A percentile compares a stretch with the other conserved stretches of the same genome.
Conservation (phyloP, 2,113 vertebrate genomes). For the Megalops atlanticus region DNA sequence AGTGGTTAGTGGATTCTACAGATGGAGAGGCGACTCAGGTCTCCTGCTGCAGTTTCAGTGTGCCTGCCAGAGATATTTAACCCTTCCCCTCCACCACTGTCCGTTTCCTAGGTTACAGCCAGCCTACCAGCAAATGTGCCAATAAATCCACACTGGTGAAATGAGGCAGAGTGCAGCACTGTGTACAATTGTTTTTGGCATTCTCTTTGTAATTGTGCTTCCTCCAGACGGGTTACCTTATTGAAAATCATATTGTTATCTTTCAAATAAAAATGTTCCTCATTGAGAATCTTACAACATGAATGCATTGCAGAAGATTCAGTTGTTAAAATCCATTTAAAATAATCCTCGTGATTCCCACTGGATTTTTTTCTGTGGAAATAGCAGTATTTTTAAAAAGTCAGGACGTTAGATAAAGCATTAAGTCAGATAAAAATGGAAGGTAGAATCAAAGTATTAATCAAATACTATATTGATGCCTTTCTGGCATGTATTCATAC, state of each 20-base stretch:
- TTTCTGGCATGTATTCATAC: not conserved
- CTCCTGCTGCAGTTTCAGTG: not conserved
- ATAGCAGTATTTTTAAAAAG: too few species aligned
- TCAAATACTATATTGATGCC: not conserved
- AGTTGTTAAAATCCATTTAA: not conserved
- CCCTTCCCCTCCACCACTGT: not conserved
- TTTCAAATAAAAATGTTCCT: too few species aligned
- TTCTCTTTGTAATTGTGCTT: not conserved
- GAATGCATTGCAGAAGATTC: too few species aligned
- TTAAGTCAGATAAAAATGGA: not conserved
- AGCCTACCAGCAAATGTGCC: not conserved
- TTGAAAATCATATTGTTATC: not conserved
- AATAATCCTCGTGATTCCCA: not conserved
- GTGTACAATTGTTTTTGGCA: not conserved
- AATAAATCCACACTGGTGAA: not conserved
- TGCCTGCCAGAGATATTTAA: not conserved
- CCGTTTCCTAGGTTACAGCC: conserved; percentile 20
- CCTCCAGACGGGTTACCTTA: not conserved
- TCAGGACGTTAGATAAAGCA: too few species aligned
- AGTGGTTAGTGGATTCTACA: not conserved
- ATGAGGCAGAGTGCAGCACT: not conserved
- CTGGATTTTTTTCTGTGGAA: not conserved
- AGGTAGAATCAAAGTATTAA: not conserved
- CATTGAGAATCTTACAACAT: too few species aligned
- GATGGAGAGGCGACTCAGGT: not conserved